Evolutionary conservation across 2,888 invertebrate genomes (phyloP), one percentile per base, ranked within the genome.

Genomic region (Arrhopalites spinosus): DNA sequence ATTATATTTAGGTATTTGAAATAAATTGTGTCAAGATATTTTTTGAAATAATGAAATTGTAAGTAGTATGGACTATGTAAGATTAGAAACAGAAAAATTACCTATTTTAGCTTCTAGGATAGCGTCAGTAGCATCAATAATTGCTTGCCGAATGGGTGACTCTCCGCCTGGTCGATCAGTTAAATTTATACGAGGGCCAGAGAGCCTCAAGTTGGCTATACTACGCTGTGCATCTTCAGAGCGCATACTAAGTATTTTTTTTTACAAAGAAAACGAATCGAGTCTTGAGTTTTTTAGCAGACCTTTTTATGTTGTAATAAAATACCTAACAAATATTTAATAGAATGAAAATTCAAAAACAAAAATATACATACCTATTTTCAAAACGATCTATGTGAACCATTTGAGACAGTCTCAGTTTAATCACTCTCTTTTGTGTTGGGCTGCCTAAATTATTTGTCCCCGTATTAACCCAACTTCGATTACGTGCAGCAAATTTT

Each of bases 101-200:
- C n/a, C n/a, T n/a, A 81, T 61, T 61, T 25, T 20, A 3, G 76
- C 81, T 30, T 83, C 45, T 80, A 83, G 1, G 79, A 83, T 77
- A 74, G 82, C 79, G 74, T 76, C 78, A 64, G 84, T 79, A 80
- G 85, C 53, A 83, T 84, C 80, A 84, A 84, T 78, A 78, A 84
- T 73, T 27, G 73, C 74, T 64, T 79, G 77, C 68, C 82, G 63
- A 68, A 77, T 61, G 13, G 78, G 75, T 36, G 82, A 82, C 1
- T 78, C 77, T 11, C 70, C 25, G 25, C 81, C 81, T 27, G 82
- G 82, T 20, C 75, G 61, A 25, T 83, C 83, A 30, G 78, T 77
- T 64, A 83, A 61, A 50, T 83, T 83, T 25, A 82, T 47, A 15
- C 81, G 78, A 3, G 79, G 80, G 59, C 63, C 27, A 5, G 50